phyloP scores from a whole-genome alignment of 2,797 vertebrate genomes.

The Triplophysa bombifrons region DNA sequence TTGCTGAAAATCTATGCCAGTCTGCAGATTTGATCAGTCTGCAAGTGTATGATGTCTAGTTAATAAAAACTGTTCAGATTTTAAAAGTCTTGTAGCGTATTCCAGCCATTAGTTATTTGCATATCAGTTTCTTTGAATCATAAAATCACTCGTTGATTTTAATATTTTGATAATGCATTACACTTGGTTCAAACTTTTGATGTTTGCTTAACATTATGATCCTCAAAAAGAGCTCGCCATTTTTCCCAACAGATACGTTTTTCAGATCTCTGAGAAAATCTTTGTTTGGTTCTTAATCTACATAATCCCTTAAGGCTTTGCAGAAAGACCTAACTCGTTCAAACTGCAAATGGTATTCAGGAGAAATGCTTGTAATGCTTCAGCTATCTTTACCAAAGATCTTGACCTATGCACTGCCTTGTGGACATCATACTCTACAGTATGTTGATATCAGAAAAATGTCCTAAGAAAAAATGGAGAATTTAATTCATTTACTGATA shows the following conservation, averaged over 20 bases:
- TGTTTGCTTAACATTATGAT: slow-evolving; percentile 37
- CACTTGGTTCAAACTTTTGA: slow-evolving; percentile 29
- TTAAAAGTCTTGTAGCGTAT: no score
- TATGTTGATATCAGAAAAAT: slow-evolving; percentile 22
- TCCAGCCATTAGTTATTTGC: not conserved
- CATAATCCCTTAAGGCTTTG: slow-evolving; percentile 50
- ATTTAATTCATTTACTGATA: slow-evolving; percentile 18
- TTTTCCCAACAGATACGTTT: slow-evolving; percentile 44
- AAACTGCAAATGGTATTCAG: slow-evolving; percentile 55
- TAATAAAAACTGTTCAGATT: no score
- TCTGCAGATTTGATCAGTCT: no score
- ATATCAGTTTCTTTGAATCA: slow-evolving; percentile 32
- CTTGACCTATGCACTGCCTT: slow-evolving; percentile 46
- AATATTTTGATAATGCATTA: slow-evolving; percentile 35
- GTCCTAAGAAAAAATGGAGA: slow-evolving; percentile 15
- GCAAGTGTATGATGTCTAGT: no score
- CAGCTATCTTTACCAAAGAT: slow-evolving; percentile 36
- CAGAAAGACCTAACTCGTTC: slow-evolving; percentile 46
- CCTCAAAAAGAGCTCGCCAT: slow-evolving; percentile 37
- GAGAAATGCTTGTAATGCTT: slow-evolving; percentile 46
- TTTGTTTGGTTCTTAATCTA: slow-evolving; percentile 54
- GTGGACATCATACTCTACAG: slow-evolving; percentile 18
- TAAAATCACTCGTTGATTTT: slow-evolving; percentile 21
- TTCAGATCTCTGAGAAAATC: slow-evolving; percentile 47
- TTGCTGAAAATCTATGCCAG: no score